These are phyloP conservation scores for Oncorhynchus clarkii DNA, from an alignment of 2,113 vertebrate genomes.

Conservation along the genomic window DNA sequence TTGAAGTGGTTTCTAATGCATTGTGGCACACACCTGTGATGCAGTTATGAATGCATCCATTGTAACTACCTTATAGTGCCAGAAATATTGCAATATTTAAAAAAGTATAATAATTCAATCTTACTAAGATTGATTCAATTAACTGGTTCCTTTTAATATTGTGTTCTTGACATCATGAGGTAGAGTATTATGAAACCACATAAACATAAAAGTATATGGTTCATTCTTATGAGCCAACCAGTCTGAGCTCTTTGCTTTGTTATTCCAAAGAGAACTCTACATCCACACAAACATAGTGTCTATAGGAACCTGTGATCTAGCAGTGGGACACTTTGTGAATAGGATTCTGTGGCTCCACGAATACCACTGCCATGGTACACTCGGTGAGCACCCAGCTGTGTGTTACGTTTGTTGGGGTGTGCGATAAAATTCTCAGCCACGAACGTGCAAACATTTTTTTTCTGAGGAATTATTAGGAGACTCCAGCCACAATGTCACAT, in stretches of 20 bases:
- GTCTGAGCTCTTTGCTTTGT: conserved; percentile 15
- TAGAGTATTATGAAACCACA: not conserved
- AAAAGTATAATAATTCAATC: not conserved
- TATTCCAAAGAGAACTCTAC: conserved; percentile 14
- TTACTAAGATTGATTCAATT: conserved; percentile 28
- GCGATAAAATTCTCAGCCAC: conserved; percentile 44
- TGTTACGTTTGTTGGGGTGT: conserved; percentile 43
- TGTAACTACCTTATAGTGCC: conserved; percentile 39
- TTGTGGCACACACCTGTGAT: conserved; percentile 55
- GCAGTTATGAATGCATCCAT: conserved; percentile 54
- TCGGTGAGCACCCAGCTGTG: conserved; percentile 43
- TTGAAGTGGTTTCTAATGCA: conserved; percentile 52
- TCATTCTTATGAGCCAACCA: not conserved
- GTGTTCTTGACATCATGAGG: not conserved
- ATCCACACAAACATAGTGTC: conserved; percentile 29
- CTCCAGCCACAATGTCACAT: conserved; percentile 24
- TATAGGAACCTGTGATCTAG: conserved; percentile 58
- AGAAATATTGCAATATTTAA: conserved; percentile 25
- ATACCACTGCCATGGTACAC: conserved; percentile 45
- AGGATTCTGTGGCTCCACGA: conserved; percentile 59
- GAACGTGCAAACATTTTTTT: not conserved
- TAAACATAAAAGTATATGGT: not conserved
- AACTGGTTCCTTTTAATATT: conserved; percentile 3
- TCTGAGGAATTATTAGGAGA: not conserved
- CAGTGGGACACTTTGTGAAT: conserved; percentile 19